phyloP scores from a whole-genome alignment of 2,888 invertebrate genomes.

The Lydus trimaculatus region DNA sequence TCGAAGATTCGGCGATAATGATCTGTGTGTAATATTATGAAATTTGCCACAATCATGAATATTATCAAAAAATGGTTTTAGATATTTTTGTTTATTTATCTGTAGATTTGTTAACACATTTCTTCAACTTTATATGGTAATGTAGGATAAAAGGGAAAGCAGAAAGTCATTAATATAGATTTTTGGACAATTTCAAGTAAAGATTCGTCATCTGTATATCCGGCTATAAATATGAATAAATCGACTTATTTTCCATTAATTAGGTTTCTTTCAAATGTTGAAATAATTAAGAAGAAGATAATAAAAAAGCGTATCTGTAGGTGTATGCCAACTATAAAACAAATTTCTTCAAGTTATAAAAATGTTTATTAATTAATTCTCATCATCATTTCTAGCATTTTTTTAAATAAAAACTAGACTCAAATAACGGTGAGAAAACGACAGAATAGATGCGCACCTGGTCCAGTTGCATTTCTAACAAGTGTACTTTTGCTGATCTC shows the following conservation, averaged over 20 bases:
- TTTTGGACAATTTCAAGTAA: background rate
- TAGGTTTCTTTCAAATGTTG: background rate
- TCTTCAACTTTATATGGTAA: slow-evolving; percentile 9
- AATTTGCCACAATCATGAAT: background rate
- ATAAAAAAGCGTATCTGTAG: background rate
- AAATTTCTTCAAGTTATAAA: background rate
- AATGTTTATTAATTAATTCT: background rate
- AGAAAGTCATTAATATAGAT: slow-evolving; percentile 7
- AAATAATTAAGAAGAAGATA: background rate
- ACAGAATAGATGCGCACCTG: background rate
- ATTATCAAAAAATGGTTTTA: background rate
- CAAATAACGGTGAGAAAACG: slow-evolving; percentile 3
- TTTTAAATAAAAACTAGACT: background rate
- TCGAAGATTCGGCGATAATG: background rate
- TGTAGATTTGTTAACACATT: slow-evolving; percentile 2
- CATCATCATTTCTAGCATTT: background rate
- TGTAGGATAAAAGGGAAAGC: slow-evolving; percentile 16
- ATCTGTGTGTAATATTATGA: slow-evolving; percentile 2
- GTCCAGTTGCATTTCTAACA: background rate
- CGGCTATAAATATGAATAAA: background rate
- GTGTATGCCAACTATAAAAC: background rate
- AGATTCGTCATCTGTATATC: slow-evolving; percentile 3
- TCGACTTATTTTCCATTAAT: background rate
- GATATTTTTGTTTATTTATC: slow-evolving; percentile 6
- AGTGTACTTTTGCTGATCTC: background rate